These are phyloP conservation scores for Leptopilina drosophilae DNA, from an alignment of 2,888 invertebrate genomes.

Conservation along the genomic window DNA sequence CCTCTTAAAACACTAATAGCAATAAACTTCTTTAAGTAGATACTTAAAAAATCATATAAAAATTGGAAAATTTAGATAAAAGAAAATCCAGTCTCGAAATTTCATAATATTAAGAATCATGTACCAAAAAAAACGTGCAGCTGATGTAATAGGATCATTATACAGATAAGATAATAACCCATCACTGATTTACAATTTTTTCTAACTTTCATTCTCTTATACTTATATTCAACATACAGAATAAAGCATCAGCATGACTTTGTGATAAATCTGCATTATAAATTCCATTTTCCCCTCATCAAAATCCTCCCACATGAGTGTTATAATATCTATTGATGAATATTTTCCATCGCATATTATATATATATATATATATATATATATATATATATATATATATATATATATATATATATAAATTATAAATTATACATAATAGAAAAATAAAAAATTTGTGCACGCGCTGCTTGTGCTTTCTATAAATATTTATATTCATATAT, in stretches of 20 bases:
- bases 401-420: no score
- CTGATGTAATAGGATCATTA: slow-evolving; percentile 8
- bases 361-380: no score
- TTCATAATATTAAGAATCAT: no score
- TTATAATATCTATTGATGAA: background rate
- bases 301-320: slow-evolving; percentile 1
- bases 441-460: background rate
- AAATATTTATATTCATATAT: slow-evolving; percentile 10
- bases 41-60: no score
- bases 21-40: no score
- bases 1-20: background rate
- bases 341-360: background rate
- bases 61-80: background rate
- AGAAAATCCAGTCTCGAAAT: no score
- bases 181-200: background rate
- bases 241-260: slow-evolving; percentile 10
- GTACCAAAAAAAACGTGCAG: background rate
- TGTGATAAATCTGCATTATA: slow-evolving; percentile 20
- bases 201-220: slow-evolving; percentile 16
- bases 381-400: no score
- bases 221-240: no score
- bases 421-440: no score
- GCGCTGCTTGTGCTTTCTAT: slow-evolving; percentile 7
- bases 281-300: slow-evolving; percentile 26
- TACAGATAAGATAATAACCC: slow-evolving; percentile 25